These are phyloP conservation scores for Acleris laterana DNA, from an alignment of 2,888 invertebrate species.

Conservation along the genomic window DNA sequence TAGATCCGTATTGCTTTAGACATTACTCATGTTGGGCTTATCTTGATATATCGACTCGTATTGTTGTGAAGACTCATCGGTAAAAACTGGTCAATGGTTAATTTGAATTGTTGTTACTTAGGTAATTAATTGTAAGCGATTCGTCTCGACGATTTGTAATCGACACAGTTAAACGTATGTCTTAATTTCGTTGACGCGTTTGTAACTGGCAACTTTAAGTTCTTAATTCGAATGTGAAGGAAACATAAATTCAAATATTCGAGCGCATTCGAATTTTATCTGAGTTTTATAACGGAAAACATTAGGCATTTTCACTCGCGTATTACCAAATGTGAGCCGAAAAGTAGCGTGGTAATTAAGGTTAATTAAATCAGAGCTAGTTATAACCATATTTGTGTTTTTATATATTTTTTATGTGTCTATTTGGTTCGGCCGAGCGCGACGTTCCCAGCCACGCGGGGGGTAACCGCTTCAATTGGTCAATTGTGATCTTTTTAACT, in stretches of 20 bases:
- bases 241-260: slow-evolving; percentile 18
- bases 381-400: slow-evolving; percentile 58
- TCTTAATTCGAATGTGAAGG: slow-evolving; percentile 15
- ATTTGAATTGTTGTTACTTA: slow-evolving; percentile 45
- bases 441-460: slow-evolving; percentile 41
- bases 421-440: slow-evolving; percentile 44
- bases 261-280: slow-evolving; percentile 24
- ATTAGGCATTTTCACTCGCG: slow-evolving; percentile 46
- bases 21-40: slow-evolving; percentile 63
- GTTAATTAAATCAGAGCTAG: slow-evolving; percentile 69
- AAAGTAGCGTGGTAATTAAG: slow-evolving; percentile 66
- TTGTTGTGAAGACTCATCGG: slow-evolving; percentile 37
- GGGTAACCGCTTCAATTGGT: slow-evolving; percentile 37
- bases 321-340: slow-evolving; percentile 62
- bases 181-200: slow-evolving; percentile 20
- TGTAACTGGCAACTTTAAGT: slow-evolving; percentile 13
- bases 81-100: slow-evolving; percentile 44
- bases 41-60: slow-evolving; percentile 48
- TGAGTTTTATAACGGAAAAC: slow-evolving; percentile 43
- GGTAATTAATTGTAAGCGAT: slow-evolving; percentile 29
- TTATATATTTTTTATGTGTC: slow-evolving; percentile 39
- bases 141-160: slow-evolving; percentile 23
- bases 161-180: slow-evolving; percentile 24
- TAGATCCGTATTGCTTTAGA: slow-evolving; percentile 69
- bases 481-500: slow-evolving; percentile 35